A percentile compares a stretch with the other conserved stretches of the same genome.
Evolutionary conservation across 2,113 vertebrate genomes (phyloP).

Genomic region (Romanogobio albipinnatus): DNA sequence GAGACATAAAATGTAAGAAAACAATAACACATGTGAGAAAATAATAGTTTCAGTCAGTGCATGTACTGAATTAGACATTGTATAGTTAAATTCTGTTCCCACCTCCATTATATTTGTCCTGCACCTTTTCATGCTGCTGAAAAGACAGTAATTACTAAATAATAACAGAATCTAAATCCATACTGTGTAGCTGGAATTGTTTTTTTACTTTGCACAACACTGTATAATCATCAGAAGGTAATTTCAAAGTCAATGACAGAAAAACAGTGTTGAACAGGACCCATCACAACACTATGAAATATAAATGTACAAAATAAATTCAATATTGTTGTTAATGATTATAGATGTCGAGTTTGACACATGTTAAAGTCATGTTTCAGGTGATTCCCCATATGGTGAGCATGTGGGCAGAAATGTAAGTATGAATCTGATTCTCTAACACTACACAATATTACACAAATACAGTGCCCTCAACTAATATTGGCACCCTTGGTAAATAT

Average conservation of each 20-base stretch:
- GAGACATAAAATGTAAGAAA: background rate
- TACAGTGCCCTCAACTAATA: too few relatives aligned
- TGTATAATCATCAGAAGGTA: constrained; percentile 10
- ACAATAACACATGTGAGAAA: background rate
- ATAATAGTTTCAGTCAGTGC: too few relatives aligned
- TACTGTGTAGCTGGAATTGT: constrained; percentile 8
- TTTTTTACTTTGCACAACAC: background rate
- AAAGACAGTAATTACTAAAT: background rate
- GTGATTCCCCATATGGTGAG: background rate
- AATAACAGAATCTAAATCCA: background rate
- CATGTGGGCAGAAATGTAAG: background rate
- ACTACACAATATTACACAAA: too few relatives aligned
- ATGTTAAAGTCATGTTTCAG: background rate
- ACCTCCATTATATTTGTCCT: background rate
- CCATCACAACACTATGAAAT: background rate
- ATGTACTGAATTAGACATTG: background rate
- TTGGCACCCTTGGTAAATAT: too few relatives aligned
- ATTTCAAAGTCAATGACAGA: constrained; percentile 14
- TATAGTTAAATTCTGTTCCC: background rate
- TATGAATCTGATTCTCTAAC: background rate
- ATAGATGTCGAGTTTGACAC: background rate
- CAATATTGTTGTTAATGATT: background rate
- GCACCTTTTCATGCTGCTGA: background rate
- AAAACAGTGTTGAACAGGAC: background rate
- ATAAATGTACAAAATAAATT: background rate